Evolutionary conservation across 2,888 invertebrate genomes (phyloP).

Genomic region (Dicranocentrus wangi): DNA sequence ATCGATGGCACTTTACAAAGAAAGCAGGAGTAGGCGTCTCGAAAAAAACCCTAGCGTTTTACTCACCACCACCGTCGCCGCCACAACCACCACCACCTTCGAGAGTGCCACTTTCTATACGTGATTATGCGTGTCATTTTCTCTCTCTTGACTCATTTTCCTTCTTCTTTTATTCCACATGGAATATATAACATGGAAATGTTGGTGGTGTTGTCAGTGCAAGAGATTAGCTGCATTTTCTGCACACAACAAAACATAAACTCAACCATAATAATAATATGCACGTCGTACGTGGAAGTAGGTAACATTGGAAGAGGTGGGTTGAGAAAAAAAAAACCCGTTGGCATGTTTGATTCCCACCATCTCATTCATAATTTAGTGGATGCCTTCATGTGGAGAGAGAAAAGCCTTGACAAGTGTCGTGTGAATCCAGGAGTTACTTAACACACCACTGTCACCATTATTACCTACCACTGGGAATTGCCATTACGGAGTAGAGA

Average conservation of each 20-base stretch:
- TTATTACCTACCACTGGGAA: conserved; percentile 51
- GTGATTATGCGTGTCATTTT: conserved; percentile 55
- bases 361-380: conserved; percentile 25
- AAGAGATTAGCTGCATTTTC: conserved; percentile 4
- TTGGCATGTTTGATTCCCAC: too few relatives aligned
- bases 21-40: conserved; percentile 37
- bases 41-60: conserved; percentile 33
- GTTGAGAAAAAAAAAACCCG: too few relatives aligned
- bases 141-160: not conserved
- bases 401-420: conserved; percentile 42
- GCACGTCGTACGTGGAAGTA: too few relatives aligned
- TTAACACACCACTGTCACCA: conserved; percentile 43
- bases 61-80: too few relatives aligned
- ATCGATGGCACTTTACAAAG: conserved; percentile 31
- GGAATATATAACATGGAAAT: not conserved
- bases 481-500: conserved; percentile 42
- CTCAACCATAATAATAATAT: not conserved
- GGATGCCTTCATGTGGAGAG: conserved; percentile 14
- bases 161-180: conserved; percentile 3
- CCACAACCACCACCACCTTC: too few relatives aligned
- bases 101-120: conserved; percentile 54
- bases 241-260: not conserved
- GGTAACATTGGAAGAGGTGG: too few relatives aligned
- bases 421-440: conserved; percentile 44
- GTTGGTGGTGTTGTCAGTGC: not conserved